Conservation (phyloP, 2,888 invertebrate species). For the Drosophila testacea region DNA sequence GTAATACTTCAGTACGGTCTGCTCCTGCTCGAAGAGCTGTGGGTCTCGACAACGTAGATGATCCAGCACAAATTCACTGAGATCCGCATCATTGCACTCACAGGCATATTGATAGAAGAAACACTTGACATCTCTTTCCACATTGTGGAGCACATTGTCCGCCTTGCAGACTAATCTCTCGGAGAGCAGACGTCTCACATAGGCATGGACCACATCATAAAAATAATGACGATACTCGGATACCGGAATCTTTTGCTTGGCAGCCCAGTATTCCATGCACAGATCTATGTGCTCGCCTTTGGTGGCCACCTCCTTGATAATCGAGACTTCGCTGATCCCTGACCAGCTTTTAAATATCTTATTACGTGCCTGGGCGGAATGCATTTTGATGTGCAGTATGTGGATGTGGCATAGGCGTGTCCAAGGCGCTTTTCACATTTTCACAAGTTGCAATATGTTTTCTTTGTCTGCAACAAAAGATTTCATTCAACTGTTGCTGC, state of each 20-base stretch:
- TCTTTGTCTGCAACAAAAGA: conserved; percentile 35
- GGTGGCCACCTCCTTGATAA: conserved; percentile 84
- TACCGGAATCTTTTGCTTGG: conserved; percentile 68
- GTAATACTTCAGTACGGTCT: conserved; percentile 76
- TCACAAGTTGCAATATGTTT: conserved; percentile 12
- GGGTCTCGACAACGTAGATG: conserved; percentile 87
- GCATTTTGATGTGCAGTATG: conserved; percentile 49
- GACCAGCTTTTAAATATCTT: conserved; percentile 83
- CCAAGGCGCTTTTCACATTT: conserved; percentile 42
- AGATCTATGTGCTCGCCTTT: conserved; percentile 84
- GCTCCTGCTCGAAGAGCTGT: conserved; percentile 71
- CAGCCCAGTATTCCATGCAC: conserved; percentile 83
- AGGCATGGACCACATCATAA: conserved; percentile 82
- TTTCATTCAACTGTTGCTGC: conserved; percentile 32
- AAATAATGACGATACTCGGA: conserved; percentile 80
- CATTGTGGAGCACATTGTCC: conserved; percentile 80
- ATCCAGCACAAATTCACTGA: conserved; percentile 89
- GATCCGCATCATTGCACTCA: conserved; percentile 86
- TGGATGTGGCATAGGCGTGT: conserved; percentile 19
- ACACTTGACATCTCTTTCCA: conserved; percentile 81
- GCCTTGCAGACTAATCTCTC: conserved; percentile 83
- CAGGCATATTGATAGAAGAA: conserved; percentile 86
- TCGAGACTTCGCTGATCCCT: conserved; percentile 80
- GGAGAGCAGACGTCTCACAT: conserved; percentile 81
- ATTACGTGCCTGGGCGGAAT: conserved; percentile 72